These are phyloP conservation scores for Coptodon rendalli DNA, from an alignment of 2,113 vertebrate species.

Conservation along the genomic window DNA sequence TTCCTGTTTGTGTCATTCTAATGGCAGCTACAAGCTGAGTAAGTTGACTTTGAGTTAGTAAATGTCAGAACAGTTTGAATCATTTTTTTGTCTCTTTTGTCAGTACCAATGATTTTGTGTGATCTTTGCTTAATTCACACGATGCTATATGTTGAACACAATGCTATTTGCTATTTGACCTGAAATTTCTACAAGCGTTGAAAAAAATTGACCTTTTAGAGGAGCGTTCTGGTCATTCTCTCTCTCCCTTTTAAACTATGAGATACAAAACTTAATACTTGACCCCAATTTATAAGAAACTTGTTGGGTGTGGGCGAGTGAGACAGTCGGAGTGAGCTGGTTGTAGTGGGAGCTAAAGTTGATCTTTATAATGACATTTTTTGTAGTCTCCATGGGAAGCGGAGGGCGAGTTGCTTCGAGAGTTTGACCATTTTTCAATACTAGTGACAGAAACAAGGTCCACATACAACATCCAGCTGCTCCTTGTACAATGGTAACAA, in stretches of 20 bases:
- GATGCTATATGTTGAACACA: neutral
- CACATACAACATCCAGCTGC: neutral
- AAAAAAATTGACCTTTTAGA: neutral
- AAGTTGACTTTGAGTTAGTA: neutral
- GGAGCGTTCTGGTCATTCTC: fast-evolving
- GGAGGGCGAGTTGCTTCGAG: fast-evolving
- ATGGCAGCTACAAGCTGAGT: neutral
- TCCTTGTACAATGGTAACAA: neutral
- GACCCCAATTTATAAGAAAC: neutral
- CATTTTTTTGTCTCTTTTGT: neutral
- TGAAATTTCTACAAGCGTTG: neutral
- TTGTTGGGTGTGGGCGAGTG: fast-evolving
- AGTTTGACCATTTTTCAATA: neutral
- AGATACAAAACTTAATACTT: neutral
- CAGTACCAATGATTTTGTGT: neutral
- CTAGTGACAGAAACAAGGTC: neutral
- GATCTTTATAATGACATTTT: neutral
- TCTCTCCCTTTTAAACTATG: neutral
- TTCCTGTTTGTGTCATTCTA: neutral
- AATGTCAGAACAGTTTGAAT: neutral
- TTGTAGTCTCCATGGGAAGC: neutral
- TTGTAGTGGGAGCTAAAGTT: neutral
- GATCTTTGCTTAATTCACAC: neutral
- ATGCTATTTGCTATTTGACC: neutral
- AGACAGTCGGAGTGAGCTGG: fast-evolving